Conservation (phyloP, 2,113 vertebrate genomes). For the Tachuris rubrigastra region DNA sequence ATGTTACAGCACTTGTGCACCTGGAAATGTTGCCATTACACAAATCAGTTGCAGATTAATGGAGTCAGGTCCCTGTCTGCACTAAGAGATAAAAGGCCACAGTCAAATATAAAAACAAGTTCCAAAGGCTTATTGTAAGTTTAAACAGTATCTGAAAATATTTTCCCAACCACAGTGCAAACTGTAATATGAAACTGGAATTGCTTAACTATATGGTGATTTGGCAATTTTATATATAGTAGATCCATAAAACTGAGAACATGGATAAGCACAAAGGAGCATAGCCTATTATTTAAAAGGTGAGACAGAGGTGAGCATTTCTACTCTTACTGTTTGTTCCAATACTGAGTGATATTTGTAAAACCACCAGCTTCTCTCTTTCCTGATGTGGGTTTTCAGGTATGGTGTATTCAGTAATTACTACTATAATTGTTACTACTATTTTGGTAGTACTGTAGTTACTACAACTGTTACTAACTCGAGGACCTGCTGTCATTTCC, state of each 20-base stretch:
- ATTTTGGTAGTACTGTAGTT: neutral
- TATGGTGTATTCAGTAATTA: neutral
- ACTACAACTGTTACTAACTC: neutral
- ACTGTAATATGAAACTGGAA: conserved; percentile 18
- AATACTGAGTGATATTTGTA: neutral
- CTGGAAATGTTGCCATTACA: conserved; percentile 74
- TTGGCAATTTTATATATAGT: neutral
- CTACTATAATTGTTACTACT: neutral
- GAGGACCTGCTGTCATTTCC: neutral
- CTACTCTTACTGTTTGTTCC: neutral
- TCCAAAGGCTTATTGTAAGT: conserved; percentile 24
- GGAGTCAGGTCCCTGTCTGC: conserved; percentile 39
- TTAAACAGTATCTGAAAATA: conserved; percentile 46
- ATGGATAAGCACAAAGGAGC: neutral
- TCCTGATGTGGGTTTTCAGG: neutral
- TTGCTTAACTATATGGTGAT: neutral
- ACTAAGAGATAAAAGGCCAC: conserved; percentile 16
- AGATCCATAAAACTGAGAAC: neutral
- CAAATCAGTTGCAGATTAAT: conserved; percentile 72
- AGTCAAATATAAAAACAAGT: conserved; percentile 26
- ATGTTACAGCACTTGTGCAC: conserved; percentile 67
- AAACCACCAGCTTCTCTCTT: fast-evolving
- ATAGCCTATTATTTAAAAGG: neutral
- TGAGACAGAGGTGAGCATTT: neutral
- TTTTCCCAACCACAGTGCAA: conserved; percentile 1